Conservation (phyloP, 2,888 invertebrate genomes). For the Tolmerus cingulatus region DNA sequence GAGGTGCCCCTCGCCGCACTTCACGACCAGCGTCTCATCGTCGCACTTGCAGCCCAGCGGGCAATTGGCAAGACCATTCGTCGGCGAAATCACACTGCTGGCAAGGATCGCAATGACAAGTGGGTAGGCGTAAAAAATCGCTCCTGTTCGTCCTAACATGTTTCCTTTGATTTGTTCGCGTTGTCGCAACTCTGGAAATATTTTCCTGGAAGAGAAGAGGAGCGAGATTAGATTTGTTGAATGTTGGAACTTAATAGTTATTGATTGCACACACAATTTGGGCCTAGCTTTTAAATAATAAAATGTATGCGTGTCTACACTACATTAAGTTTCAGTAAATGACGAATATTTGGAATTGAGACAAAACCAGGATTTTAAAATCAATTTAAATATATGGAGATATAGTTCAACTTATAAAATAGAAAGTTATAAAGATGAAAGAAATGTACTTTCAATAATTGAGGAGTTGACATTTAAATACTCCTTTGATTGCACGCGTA, state of each 20-base stretch:
- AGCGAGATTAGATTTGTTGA: constrained; percentile 5
- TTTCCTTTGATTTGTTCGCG: neutral
- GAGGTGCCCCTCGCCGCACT: constrained; percentile 84
- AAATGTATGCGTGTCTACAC: neutral
- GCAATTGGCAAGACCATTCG: constrained; percentile 72
- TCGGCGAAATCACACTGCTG: constrained; percentile 47
- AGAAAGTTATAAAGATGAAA: no score
- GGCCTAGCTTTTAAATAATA: neutral
- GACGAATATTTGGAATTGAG: no score
- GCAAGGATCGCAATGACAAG: constrained; percentile 21
- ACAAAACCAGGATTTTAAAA: no score
- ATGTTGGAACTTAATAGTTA: neutral
- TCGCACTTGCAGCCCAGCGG: constrained; percentile 89
- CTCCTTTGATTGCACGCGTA: neutral
- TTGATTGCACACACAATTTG: neutral
- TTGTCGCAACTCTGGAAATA: neutral
- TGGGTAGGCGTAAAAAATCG: constrained; percentile 21
- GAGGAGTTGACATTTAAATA: neutral
- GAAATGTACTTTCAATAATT: neutral
- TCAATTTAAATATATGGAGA: no score
- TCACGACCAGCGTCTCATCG: constrained; percentile 86
- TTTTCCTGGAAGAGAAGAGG: constrained; percentile 7
- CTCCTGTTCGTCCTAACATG: constrained; percentile 33
- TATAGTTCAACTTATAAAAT: no score
- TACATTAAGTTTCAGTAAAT: no score